A percentile compares a stretch with the other conserved stretches of the same genome.
phyloP scores from a whole-genome alignment of 2,797 vertebrate genomes.

The Leptoclinus maculatus region DNA sequence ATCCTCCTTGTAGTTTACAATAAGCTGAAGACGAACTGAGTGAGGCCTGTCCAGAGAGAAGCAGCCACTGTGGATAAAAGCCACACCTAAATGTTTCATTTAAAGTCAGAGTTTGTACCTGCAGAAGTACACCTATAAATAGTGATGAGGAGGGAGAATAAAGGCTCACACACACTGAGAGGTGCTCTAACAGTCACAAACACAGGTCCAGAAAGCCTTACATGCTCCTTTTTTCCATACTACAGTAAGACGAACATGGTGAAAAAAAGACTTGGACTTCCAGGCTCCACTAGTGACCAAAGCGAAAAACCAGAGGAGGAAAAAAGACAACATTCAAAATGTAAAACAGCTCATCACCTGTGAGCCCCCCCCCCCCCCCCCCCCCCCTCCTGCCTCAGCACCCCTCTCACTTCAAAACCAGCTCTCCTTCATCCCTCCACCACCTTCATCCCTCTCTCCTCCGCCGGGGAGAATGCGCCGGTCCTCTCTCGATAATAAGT shows the following conservation, averaged over 20 bases:
- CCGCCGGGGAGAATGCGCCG: constrained; percentile 71
- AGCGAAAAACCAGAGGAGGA: constrained; percentile 49
- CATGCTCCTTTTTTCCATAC: constrained; percentile 59
- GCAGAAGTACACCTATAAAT: constrained; percentile 32
- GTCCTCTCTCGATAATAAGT: constrained; percentile 78
- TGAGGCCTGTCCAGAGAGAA: constrained; percentile 16
- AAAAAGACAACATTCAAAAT: constrained; percentile 75
- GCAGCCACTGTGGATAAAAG: constrained; percentile 11
- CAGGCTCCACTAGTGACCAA: constrained; percentile 57
- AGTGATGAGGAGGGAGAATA: constrained; percentile 35
- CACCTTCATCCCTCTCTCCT: constrained; percentile 56
- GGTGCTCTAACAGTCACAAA: constrained; percentile 31
- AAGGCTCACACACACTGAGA: constrained; percentile 28
- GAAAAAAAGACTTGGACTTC: constrained; percentile 56
- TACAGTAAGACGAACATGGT: constrained; percentile 50
- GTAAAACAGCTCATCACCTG: constrained; percentile 70
- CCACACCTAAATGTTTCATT: constrained; percentile 17
- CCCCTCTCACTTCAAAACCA: constrained; percentile 50
- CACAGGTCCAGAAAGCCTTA: constrained; percentile 26
- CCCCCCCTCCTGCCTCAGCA: constrained; percentile 38
- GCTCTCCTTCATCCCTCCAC: constrained; percentile 53
- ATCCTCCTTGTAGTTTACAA: constrained; percentile 18
- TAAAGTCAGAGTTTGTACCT: neutral
- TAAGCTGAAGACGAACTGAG: constrained; percentile 6
- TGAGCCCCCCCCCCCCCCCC: constrained; percentile 42